These are phyloP conservation scores for Pseudochaenichthys georgianus DNA, from an alignment of 2,797 vertebrate genomes.

Conservation along the genomic window DNA sequence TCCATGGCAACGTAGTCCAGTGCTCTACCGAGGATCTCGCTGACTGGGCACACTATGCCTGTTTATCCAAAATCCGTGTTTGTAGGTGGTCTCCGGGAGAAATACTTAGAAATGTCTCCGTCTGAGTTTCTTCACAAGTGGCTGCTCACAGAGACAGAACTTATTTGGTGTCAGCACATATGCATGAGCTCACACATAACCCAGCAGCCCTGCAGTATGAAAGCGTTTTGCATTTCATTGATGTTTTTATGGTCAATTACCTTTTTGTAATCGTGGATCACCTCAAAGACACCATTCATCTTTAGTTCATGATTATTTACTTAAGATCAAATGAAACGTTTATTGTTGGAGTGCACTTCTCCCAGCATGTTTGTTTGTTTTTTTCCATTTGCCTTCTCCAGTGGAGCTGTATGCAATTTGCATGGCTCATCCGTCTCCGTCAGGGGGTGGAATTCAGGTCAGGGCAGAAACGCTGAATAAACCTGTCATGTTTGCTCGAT, in stretches of 20 bases:
- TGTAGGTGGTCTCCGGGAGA: constrained; percentile 59
- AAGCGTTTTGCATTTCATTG: constrained; percentile 26
- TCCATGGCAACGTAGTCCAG: constrained; percentile 73
- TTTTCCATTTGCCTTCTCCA: constrained; percentile 16
- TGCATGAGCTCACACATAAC: background rate
- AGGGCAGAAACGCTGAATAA: constrained; percentile 44
- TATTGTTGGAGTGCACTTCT: background rate
- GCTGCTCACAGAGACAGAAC: constrained; percentile 14
- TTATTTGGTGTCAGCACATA: constrained; percentile 7
- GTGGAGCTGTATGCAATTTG: constrained; percentile 26
- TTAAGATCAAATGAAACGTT: constrained; percentile 2
- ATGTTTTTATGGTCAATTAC: constrained; percentile 29
- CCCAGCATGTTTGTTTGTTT: background rate
- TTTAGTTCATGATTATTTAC: background rate
- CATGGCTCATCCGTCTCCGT: constrained; percentile 44
- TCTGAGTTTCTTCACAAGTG: constrained; percentile 31
- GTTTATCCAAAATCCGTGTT: constrained; percentile 29
- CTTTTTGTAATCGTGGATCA: constrained; percentile 9
- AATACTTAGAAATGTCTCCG: constrained; percentile 28
- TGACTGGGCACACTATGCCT: constrained; percentile 28
- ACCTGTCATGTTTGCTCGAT: background rate
- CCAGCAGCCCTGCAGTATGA: constrained; percentile 12
- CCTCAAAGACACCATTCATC: background rate
- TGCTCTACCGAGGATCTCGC: constrained; percentile 35
- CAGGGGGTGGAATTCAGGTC: constrained; percentile 44